phyloP scores from a whole-genome alignment of 2,113 vertebrate genomes.

The Oreochromis niloticus region DNA sequence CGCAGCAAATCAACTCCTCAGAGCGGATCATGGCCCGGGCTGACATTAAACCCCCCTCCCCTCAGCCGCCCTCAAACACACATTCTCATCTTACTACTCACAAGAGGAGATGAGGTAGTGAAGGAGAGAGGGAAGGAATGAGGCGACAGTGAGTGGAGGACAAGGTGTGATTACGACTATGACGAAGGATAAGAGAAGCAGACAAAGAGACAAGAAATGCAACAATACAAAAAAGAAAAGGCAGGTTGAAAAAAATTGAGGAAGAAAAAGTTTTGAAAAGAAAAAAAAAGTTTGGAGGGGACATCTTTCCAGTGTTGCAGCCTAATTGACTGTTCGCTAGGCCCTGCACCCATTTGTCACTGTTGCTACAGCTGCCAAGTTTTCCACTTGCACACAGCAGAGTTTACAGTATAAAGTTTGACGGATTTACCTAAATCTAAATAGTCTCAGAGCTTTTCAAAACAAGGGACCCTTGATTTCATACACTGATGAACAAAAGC shows the following conservation, averaged over 20 bases:
- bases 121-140: not conserved
- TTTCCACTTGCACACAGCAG: not conserved
- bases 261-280: not conserved
- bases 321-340: not conserved
- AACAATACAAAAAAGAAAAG: not conserved
- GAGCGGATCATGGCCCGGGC: constrained; percentile 56
- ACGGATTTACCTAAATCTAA: not conserved
- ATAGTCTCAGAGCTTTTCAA: not conserved
- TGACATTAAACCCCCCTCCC: constrained; percentile 54
- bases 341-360: not conserved
- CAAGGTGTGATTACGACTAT: constrained; percentile 4
- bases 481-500: not conserved
- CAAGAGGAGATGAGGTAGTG: constrained; percentile 15
- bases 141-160: not conserved
- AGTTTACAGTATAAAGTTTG: not conserved
- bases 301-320: constrained; percentile 8
- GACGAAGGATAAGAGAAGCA: not conserved
- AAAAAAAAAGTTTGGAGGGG: not conserved
- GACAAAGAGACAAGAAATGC: not conserved
- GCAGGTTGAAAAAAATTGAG: not conserved
- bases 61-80: constrained; percentile 29
- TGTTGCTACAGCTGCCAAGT: not conserved
- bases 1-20: constrained; percentile 63
- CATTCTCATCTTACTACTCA: constrained; percentile 56
- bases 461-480: not conserved